phyloP scores from a whole-genome alignment of 2,888 invertebrate species.

The Agriopis marginaria region DNA sequence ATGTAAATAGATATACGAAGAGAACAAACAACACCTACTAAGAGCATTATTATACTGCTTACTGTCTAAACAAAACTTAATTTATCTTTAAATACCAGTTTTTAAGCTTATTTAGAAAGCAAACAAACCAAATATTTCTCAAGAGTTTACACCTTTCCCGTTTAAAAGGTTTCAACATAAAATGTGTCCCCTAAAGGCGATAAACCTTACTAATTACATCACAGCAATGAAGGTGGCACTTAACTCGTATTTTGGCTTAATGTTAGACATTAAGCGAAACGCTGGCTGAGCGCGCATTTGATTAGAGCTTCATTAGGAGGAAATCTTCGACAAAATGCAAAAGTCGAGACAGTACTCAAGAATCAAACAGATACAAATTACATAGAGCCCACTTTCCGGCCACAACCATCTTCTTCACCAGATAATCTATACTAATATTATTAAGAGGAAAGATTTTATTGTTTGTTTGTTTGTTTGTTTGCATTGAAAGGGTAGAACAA shows the following conservation, averaged over 20 bases:
- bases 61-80: conserved; percentile 5
- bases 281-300: conserved; percentile 45
- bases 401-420: not conserved
- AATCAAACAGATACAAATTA: not conserved
- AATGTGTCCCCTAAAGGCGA: conserved; percentile 41
- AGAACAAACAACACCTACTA: no score
- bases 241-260: conserved; percentile 48
- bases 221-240: conserved; percentile 47
- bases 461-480: no score
- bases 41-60: no score
- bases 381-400: not conserved
- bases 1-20: no score
- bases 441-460: no score
- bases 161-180: conserved; percentile 35
- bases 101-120: conserved; percentile 9
- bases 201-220: conserved; percentile 48
- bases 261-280: conserved; percentile 46
- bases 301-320: conserved; percentile 48
- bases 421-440: no score
- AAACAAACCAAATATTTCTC: conserved; percentile 27
- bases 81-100: not conserved
- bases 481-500: no score
- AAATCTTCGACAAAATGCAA: conserved; percentile 35
- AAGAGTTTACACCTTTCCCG: conserved; percentile 32
- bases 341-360: conserved; percentile 23